Evolutionary conservation across 1,140 invertebrate species (phyloP).

Genomic region (Bombus pyrosoma): DNA sequence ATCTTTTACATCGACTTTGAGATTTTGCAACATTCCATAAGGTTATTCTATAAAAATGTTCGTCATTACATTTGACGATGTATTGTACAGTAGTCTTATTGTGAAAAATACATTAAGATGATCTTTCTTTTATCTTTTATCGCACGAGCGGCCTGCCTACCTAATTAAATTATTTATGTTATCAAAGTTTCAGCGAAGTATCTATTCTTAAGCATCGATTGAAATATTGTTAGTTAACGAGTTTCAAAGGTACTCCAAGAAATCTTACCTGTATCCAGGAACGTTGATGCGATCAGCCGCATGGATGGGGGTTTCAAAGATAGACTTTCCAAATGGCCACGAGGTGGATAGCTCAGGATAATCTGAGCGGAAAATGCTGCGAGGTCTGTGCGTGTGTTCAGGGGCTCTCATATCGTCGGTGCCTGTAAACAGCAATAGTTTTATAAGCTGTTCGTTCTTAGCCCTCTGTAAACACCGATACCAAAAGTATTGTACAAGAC

Average conservation of each 20-base stretch:
- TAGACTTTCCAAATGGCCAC: constrained; percentile 91
- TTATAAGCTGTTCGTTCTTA: neutral
- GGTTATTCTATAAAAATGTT: neutral
- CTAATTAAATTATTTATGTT: neutral
- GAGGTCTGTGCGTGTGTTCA: constrained; percentile 87
- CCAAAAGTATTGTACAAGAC: neutral
- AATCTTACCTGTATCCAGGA: constrained; percentile 88
- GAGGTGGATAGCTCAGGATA: constrained; percentile 86
- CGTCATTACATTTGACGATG: neutral
- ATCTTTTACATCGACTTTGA: neutral
- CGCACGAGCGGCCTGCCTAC: neutral
- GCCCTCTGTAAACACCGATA: neutral
- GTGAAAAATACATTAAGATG: too few relatives aligned
- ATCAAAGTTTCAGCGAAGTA: neutral
- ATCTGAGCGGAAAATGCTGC: constrained; percentile 87
- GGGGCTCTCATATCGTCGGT: constrained; percentile 94
- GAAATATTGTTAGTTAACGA: neutral
- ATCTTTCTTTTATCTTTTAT: neutral
- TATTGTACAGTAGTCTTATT: neutral
- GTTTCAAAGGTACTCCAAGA: constrained; percentile 39
- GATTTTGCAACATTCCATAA: neutral
- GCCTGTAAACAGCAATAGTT: constrained; percentile 82
- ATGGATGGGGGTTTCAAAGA: constrained; percentile 91
- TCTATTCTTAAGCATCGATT: neutral
- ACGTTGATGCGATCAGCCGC: constrained; percentile 91